These are phyloP conservation scores for Hedya salicella DNA, from an alignment of 2,888 invertebrate species.

Conservation along the genomic window DNA sequence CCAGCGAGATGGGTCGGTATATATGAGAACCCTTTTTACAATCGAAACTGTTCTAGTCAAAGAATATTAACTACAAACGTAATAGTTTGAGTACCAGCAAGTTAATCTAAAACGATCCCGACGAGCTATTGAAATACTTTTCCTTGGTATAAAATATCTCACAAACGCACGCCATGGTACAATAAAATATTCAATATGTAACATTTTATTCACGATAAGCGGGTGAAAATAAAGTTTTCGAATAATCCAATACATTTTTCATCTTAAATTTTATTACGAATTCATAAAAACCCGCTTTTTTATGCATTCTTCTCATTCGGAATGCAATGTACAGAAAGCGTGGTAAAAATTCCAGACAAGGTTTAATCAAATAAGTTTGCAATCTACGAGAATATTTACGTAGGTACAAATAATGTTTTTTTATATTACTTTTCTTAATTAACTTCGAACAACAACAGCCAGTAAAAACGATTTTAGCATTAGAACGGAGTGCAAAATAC, in stretches of 20 bases:
- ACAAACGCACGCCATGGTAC: not conserved
- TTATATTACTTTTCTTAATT: not conserved
- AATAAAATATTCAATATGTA: conserved; percentile 6
- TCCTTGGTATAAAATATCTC: not conserved
- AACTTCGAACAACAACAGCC: not conserved
- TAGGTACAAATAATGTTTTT: not conserved
- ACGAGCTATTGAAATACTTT: not conserved
- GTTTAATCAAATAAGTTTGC: conserved; percentile 23
- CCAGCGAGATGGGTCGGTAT: too few relatives aligned
- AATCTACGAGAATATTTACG: not conserved
- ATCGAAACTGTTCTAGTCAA: too few relatives aligned
- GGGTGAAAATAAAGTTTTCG: conserved; percentile 6
- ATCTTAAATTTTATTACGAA: conserved; percentile 26
- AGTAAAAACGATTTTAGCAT: not conserved
- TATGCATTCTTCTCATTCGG: conserved; percentile 24
- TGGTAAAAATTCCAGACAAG: conserved; percentile 16
- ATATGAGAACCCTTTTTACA: too few relatives aligned
- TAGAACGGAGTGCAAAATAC: conserved; percentile 10
- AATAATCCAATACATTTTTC: conserved; percentile 29
- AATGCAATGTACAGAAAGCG: conserved; percentile 14
- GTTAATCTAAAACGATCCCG: too few relatives aligned
- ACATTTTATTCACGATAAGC: conserved; percentile 5
- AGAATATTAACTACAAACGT: too few relatives aligned
- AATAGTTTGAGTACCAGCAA: too few relatives aligned
- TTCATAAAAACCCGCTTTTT: conserved; percentile 26